Evolutionary conservation across 2,888 invertebrate species (phyloP).

Genomic region (Epinotia nisella): DNA sequence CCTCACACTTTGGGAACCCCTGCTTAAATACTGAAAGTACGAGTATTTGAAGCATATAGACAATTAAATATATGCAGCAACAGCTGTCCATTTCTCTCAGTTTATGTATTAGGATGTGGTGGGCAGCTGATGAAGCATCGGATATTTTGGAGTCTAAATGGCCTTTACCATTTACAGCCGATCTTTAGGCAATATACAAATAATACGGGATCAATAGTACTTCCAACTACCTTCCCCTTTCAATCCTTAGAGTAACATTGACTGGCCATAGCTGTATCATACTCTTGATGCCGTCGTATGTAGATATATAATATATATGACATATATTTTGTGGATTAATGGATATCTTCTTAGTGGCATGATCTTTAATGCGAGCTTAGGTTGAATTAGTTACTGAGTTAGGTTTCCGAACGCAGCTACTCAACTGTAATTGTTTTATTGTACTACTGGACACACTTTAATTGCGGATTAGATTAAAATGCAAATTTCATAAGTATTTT

Average conservation of each 20-base stretch:
- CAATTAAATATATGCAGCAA: neutral
- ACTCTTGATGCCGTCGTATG: neutral
- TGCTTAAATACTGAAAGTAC: too few species aligned
- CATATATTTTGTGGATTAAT: too few species aligned
- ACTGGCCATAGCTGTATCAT: neutral
- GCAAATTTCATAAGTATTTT: neutral
- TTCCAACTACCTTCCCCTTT: too few species aligned
- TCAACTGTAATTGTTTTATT: neutral
- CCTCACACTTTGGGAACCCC: too few species aligned
- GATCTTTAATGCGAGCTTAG: conserved; percentile 18
- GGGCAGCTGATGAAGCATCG: neutral
- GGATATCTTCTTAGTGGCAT: neutral
- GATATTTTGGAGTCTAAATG: neutral
- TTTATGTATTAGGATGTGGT: neutral
- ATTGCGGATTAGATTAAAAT: too few species aligned
- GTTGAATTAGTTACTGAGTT: neutral
- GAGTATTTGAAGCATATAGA: neutral
- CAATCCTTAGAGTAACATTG: neutral
- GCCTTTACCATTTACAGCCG: neutral
- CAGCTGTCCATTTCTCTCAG: neutral
- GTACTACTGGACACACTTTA: neutral
- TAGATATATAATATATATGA: too few species aligned
- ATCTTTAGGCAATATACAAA: neutral
- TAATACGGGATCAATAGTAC: neutral
- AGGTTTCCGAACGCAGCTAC: conserved; percentile 10